Evolutionary conservation across 1,140 invertebrate genomes (phyloP), one percentile per base, ranked within the genome.

Genomic region (Linepithema humile): DNA sequence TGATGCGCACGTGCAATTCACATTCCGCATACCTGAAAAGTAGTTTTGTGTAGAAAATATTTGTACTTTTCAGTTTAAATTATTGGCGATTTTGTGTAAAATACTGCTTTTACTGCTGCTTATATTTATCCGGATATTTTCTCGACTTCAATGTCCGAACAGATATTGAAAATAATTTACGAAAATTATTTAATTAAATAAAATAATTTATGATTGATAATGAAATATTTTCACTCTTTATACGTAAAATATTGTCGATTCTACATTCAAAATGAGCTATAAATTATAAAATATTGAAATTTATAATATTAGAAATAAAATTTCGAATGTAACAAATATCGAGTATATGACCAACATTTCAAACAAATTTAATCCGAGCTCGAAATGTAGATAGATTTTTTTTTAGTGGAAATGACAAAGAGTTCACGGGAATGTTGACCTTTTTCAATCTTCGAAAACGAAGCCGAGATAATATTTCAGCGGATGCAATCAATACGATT

Each of bases 401-500:
- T 53, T 45, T 12, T 38, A 35, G 38, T 53, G 15, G 9, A 65
- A 23, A 3, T 43, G 12, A 9, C 32, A 20, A 17, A 62, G 6
- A 32, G 9, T 75, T 17, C 4, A 17, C 7, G 7, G 2, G 23
- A 50, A 65, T 0, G 50, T 65, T 53, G n/a, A n/a, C 50, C 53
- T 26, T 75, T 29, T 32, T 62, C n/a, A 62, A 53, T 55, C 17
- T 35, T 20, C 32, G 12, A 38, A 59, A 75, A 75, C 38, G 48
- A 15, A 78, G 12, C 2, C 17, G 23, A 40, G 35, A 78, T 78
- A 40, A 69, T 78, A 78, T 55, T 80, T 69, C 38, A 40, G 15
- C 26, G 55, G n/a, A 17, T 35, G 75, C 62, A 55, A 78, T 78
- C 45, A 53, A 67, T 77, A 43, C 48, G 38, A 43, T 70, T 80